Evolutionary conservation across 2,797 vertebrate species (phyloP), one percentile per base, ranked within the genome.

Genomic region (Myripristis murdjan): DNA sequence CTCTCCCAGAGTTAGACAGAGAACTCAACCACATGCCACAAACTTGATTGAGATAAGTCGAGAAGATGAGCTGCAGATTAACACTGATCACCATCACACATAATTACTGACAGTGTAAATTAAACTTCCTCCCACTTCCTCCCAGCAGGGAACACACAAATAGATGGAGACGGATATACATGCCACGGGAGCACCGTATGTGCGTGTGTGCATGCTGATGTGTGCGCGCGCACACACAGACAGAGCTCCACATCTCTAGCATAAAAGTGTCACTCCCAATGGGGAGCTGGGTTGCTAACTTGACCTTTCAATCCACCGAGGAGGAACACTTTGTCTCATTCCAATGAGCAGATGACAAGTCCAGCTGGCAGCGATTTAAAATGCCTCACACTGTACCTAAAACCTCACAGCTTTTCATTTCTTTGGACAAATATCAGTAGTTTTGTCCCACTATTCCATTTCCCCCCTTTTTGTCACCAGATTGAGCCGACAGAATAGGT

Each of bases 341-440:
- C 87, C 83, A 88, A 64, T 79, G 79, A 83, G 81, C 84, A 83
- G 79, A 85, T 75, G 87, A 91, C 84, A 77, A 54, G 78, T 82
- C 89, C 88, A 91, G 89, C 88, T 92, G 86, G 80, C 84, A 78
- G 63, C 22, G 67, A 73, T 80, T 89, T 87, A 68, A 87, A 86
- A 83, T 88, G 70, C 66, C 82, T 84, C 70, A 84, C 82, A 79
- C 70, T 26, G 37, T 70, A 81, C 62, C 70, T 74, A 73, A 87
- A 87, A 85, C 62, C 56, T 37, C 39, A 18, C 20, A 51, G 48
- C 55, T 74, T 83, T 74, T 78, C 54, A 81, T 83, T 60, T 70
- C 60, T 75, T 81, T 80, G 62, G 72, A 70, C 23, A 70, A 56
- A 76, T 70, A 65, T 73, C 46, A 73, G 39, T 59, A 44, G 59